A percentile compares a stretch with the other conserved stretches of the same genome.
Evolutionary conservation across 1,140 invertebrate species (phyloP).

Genomic region (Anastrepha obliqua): DNA sequence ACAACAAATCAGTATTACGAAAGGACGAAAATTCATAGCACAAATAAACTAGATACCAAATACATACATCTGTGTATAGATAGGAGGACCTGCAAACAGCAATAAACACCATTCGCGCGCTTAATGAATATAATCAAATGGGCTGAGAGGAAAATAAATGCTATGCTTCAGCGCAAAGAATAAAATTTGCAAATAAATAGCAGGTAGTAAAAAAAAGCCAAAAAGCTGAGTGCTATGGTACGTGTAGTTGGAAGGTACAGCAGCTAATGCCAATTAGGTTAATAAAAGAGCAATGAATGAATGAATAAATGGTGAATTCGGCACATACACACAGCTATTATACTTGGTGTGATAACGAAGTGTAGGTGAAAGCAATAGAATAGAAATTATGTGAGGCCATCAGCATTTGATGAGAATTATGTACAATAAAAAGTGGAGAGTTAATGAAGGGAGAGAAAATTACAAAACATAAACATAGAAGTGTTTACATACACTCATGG

Average conservation of each 20-base stretch:
- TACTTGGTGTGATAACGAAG: neutral
- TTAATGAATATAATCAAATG: slow-evolving; percentile 72
- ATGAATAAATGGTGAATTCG: neutral
- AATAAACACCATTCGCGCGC: slow-evolving; percentile 63
- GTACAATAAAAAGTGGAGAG: neutral
- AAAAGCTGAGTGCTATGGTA: neutral
- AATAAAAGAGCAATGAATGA: neutral
- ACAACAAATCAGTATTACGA: neutral
- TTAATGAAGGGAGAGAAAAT: too few relatives aligned
- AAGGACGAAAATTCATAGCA: neutral
- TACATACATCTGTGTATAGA: neutral
- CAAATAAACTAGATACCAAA: neutral
- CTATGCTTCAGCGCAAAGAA: neutral
- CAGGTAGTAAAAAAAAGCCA: neutral
- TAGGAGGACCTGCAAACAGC: neutral
- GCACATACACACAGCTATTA: neutral
- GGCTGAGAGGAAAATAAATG: neutral
- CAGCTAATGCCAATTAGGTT: neutral
- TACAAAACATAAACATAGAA: too few relatives aligned
- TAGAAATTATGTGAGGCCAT: neutral
- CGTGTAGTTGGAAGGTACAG: neutral
- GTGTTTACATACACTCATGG: too few relatives aligned
- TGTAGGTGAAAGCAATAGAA: neutral
- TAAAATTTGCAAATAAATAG: slow-evolving; percentile 49
- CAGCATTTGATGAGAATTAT: neutral